Conservation (phyloP, 2,888 invertebrate species). For the Esperia sulphurella region DNA sequence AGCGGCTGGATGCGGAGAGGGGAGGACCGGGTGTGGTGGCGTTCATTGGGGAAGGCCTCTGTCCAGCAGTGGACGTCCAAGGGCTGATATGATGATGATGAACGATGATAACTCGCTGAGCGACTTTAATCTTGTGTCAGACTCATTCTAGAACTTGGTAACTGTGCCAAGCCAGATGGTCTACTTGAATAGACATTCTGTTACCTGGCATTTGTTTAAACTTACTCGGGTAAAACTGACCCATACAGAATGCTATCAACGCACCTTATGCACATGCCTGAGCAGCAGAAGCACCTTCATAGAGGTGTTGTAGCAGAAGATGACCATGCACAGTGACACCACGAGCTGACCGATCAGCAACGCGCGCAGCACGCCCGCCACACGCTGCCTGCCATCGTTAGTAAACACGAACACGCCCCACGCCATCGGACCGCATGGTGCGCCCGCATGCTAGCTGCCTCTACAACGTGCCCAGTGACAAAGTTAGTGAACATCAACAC, state of each 20-base stretch:
- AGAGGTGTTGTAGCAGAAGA: constrained; percentile 67
- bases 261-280: constrained; percentile 60
- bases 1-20: too few species aligned
- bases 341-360: constrained; percentile 61
- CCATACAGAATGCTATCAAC: background rate
- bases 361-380: constrained; percentile 60
- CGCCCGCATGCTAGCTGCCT: constrained; percentile 48
- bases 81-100: too few species aligned
- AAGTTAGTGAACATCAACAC: constrained; percentile 30
- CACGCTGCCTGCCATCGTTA: constrained; percentile 54
- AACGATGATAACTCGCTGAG: too few species aligned
- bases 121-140: too few species aligned
- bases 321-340: constrained; percentile 62
- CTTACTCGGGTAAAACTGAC: background rate
- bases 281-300: constrained; percentile 56
- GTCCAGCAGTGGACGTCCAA: too few species aligned
- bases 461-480: background rate
- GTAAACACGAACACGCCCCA: constrained; percentile 60
- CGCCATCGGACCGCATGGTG: constrained; percentile 58
- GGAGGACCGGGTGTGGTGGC: too few species aligned
- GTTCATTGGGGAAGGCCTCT: too few species aligned
- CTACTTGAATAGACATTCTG: too few species aligned
- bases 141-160: too few species aligned
- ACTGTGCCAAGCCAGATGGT: too few species aligned
- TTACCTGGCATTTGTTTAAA: too few species aligned